Evolutionary conservation across 2,888 invertebrate species (phyloP), one percentile per base, ranked within the genome.

Genomic region (Xestia c-nigrum): DNA sequence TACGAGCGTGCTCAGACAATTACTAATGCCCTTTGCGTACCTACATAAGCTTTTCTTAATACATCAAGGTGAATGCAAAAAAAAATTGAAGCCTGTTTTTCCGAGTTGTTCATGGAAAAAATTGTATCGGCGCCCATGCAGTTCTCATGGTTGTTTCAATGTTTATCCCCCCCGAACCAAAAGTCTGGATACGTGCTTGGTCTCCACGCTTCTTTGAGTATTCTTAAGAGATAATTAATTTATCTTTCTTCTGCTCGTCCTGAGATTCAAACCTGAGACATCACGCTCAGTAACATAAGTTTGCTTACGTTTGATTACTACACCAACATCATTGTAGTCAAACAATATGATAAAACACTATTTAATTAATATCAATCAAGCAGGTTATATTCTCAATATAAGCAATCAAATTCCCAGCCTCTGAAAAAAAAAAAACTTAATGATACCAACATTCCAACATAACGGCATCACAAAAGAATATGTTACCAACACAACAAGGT

Each of bases 401-500:
- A 16, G 1, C 9, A 71, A 46, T 24, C 38, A 71, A 71, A 46
- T 21, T 38, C 2, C 16, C 38, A 47, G 5, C 14, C 24, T 10
- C 31, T 16, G 46, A 24, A 72, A 64, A 71, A 72, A 64, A 71
- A 52, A 64, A 38, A 47, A n/a, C 9, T 10, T 24, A 12, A 4
- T 1, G 52, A 14, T 63, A 31, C 68, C 38, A 78, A 63, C 24
- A 14, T 47, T n/a, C 68, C 38, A 78, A 63, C 24, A 0, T 63
- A 64, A 7, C 43, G 52, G 24, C 61, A 52, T 12, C 3, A 52
- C 24, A 81, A 74, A 68, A 50, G 55, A 57, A 74, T 68, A 52
- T 12, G 2, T 43, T 21, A 21, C 46, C 46, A 79, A 76, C 66
- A 31, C 43, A 68, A 67, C 14, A 64, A 80, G 67, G 67, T 59